phyloP scores from a whole-genome alignment of 2,797 vertebrate species.

The Coilia nasus region DNA sequence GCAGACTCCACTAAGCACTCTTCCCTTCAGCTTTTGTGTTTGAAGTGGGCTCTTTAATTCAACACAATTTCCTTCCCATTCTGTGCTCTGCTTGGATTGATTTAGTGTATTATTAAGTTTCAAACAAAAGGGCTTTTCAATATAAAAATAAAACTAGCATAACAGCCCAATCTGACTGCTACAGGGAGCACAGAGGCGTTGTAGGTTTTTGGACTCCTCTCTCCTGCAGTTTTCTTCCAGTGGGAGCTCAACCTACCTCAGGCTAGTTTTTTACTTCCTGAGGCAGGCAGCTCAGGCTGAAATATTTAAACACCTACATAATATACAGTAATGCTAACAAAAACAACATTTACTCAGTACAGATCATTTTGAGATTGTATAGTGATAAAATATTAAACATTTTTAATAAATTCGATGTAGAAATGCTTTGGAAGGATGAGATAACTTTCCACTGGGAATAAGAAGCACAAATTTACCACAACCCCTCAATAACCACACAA shows the following conservation, averaged over 20 bases:
- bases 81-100: neutral
- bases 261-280: constrained; percentile 17
- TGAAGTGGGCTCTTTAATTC: neutral
- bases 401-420: neutral
- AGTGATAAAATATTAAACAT: neutral
- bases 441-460: neutral
- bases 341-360: neutral
- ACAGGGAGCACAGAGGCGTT: neutral
- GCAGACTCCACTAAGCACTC: neutral
- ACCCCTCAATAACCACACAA: neutral
- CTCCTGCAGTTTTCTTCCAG: neutral
- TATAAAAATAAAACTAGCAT: constrained; percentile 1
- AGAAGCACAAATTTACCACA: neutral
- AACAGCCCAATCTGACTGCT: constrained; percentile 10
- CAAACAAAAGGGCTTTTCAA: constrained; percentile 9
- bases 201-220: neutral
- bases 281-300: neutral
- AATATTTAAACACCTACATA: constrained; percentile 1
- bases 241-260: neutral
- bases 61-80: constrained; percentile 4
- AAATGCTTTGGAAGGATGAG: neutral
- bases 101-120: constrained; percentile 19
- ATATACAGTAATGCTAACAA: constrained; percentile 12
- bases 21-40: neutral
- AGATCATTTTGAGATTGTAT: neutral